phyloP scores from a whole-genome alignment of 64 coral and sea anemone species.

The Porites australiensis region DNA sequence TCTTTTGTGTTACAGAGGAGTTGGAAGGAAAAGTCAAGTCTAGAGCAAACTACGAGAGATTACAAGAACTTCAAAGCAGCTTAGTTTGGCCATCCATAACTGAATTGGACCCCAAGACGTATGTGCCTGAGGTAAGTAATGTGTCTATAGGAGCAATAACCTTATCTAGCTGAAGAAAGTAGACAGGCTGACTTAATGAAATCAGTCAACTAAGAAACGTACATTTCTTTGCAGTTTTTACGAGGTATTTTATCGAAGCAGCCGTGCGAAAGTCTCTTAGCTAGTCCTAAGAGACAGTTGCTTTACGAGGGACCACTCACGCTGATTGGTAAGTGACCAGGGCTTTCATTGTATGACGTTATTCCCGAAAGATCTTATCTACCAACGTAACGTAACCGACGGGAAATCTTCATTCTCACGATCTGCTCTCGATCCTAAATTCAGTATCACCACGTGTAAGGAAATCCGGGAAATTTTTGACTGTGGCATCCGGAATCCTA shows the following conservation, averaged over 20 bases:
- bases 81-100: conserved; percentile 98
- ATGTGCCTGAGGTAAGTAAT: conserved; percentile 87
- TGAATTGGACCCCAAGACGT: conserved; percentile 96
- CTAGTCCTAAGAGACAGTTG: conserved; percentile 91
- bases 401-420: too few relatives aligned
- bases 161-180: too few relatives aligned
- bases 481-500: too few relatives aligned
- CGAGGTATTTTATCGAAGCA: conserved; percentile 83
- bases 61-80: conserved; percentile 96
- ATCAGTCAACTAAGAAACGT: background rate
- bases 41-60: conserved; percentile 86
- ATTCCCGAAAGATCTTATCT: too few relatives aligned
- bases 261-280: conserved; percentile 86
- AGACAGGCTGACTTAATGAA: too few relatives aligned
- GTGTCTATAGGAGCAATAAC: background rate
- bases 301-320: conserved; percentile 89
- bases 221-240: conserved; percentile 76
- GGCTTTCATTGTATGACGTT: too few relatives aligned
- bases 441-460: too few relatives aligned
- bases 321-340: conserved; percentile 65
- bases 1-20: conserved; percentile 78
- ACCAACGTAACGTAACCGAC: too few relatives aligned
- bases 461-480: too few relatives aligned
- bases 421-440: too few relatives aligned
- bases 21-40: conserved; percentile 95